phyloP scores from a whole-genome alignment of 2,113 vertebrate species.

The Sinocyclocheilus anshuiensis region DNA sequence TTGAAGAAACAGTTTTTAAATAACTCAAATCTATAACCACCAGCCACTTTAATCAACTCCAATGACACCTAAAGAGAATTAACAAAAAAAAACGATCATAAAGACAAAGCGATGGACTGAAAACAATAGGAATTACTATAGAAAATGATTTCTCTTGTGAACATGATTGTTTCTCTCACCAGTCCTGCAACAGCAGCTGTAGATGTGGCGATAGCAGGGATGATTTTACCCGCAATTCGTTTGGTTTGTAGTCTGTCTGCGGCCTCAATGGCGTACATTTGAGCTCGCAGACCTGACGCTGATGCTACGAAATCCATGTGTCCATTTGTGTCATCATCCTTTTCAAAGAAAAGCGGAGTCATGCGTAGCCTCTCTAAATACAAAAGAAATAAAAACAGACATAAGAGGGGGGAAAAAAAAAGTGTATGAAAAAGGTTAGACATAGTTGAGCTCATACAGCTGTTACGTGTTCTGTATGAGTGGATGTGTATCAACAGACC shows the following conservation, averaged over 20 bases:
- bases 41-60: constrained; percentile 92
- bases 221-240: constrained; percentile 97
- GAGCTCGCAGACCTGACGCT: constrained; percentile 90
- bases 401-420: neutral
- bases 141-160: neutral
- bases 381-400: neutral
- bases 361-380: constrained; percentile 82
- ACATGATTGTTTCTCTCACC: constrained; percentile 73
- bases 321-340: constrained; percentile 91
- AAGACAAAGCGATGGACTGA: neutral
- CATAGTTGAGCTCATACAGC: neutral
- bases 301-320: constrained; percentile 93
- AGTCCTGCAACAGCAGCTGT: constrained; percentile 95
- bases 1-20: constrained; percentile 98
- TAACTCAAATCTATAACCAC: constrained; percentile 83
- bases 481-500: constrained; percentile 67
- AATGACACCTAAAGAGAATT: constrained; percentile 82
- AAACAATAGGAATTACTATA: neutral
- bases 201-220: constrained; percentile 97
- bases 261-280: constrained; percentile 92
- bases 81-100: too few species aligned
- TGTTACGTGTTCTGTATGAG: neutral
- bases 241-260: constrained; percentile 95
- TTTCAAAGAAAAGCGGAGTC: constrained; percentile 88
- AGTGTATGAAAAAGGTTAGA: neutral